These are phyloP conservation scores for Dendrocincla tyrannina DNA, from an alignment of 2,797 vertebrate species.

Conservation along the genomic window DNA sequence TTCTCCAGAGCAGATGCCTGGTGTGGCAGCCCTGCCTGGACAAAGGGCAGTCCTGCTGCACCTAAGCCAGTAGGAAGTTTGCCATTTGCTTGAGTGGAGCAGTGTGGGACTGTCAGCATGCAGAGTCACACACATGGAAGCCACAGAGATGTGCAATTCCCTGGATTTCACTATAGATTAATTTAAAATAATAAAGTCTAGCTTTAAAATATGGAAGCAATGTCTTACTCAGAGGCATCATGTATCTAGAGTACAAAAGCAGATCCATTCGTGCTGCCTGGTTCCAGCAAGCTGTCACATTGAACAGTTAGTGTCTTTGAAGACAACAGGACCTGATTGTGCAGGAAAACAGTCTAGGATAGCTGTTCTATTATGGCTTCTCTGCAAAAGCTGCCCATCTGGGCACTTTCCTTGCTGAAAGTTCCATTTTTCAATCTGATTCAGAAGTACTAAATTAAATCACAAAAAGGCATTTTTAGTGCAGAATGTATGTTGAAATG, in stretches of 20 bases:
- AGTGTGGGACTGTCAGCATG: background rate
- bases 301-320: background rate
- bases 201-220: background rate
- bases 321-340: background rate
- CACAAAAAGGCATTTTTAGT: background rate
- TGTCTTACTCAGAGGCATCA: background rate
- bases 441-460: background rate
- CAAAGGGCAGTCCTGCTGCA: background rate
- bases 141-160: fast-evolving
- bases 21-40: background rate
- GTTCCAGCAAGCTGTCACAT: background rate
- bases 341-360: background rate
- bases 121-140: fast-evolving
- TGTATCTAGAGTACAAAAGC: background rate
- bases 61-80: background rate
- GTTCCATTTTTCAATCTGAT: background rate
- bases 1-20: background rate
- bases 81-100: background rate
- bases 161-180: background rate
- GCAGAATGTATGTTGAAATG: background rate
- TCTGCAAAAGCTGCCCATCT: background rate
- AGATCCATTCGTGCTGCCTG: background rate
- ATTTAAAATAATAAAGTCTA: background rate
- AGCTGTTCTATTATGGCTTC: background rate
- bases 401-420: background rate